Evolutionary conservation across 2,113 vertebrate species (phyloP).

Genomic region (Rhinopomastus cyanomelas): DNA sequence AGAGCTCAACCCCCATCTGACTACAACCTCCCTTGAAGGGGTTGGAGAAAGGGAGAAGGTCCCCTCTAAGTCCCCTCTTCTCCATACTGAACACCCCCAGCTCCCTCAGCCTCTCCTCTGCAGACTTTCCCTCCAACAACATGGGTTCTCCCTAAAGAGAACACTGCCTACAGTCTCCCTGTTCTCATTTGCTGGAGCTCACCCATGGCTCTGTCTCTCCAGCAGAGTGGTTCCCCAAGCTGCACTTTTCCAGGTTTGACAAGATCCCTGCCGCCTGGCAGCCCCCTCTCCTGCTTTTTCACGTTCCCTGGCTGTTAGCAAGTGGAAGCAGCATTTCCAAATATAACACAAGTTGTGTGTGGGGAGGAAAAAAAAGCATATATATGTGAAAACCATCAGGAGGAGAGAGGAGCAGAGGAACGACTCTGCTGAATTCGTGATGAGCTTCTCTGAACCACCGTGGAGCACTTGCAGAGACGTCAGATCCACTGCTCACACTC

Average conservation of each 20-base stretch:
- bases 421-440: background rate
- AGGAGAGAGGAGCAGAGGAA: background rate
- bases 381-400: background rate
- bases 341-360: background rate
- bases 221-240: background rate
- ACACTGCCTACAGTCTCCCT: background rate
- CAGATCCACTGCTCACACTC: no score
- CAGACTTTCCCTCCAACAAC: no score
- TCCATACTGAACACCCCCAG: no score
- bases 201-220: background rate
- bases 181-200: background rate
- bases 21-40: no score
- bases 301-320: background rate
- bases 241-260: background rate
- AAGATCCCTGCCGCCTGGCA: background rate
- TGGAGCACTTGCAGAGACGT: background rate
- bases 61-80: no score
- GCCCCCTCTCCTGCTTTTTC: background rate
- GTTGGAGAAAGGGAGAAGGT: no score
- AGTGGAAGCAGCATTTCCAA: background rate
- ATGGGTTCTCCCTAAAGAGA: rapidly evolving
- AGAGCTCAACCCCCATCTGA: no score
- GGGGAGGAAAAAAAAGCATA: background rate
- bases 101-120: no score
- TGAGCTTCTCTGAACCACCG: background rate